Base-by-base conservation (phyloP, 2,113 vertebrate genomes). In the Zosterops hypoxanthus region DNA sequence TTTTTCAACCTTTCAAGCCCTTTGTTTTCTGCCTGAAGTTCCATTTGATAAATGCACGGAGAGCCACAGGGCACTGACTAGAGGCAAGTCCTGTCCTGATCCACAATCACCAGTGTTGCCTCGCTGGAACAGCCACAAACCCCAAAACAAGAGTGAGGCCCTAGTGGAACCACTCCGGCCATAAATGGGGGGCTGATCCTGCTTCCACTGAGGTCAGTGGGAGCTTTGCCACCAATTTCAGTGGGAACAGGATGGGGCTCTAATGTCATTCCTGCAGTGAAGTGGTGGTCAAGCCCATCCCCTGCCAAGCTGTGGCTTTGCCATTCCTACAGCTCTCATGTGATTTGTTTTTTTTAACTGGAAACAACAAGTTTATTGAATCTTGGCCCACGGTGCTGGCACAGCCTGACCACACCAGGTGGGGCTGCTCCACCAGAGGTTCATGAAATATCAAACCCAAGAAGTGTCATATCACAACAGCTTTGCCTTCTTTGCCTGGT, bases 21-120 rank as follows among this genome's bases (percentile, higher is more conserved):
- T 96, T 97, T 97, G 94, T 95, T 96, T 97, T 96, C 59, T 8
- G 92, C 81, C 92, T 90, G 88, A 90, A 96, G 96, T 94, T 95
- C 89, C 82, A 72, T 75, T 75, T 95, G 95, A 96, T 96, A 94
- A 95, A 97, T 92, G 85, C 84, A 84, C 0, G 0, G 49, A 83
- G 90, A 94, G 83, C 83, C 90, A 82, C 18, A 4, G 94, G 96
- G 93, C 86, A 95, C 82, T 72, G 95, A 95, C 91, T 81, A 90
- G 77, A 95, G 7, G 6, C 52, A 75, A 65, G 81, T 76, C 66
- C 2, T 2, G 64, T 69, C 81, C 88, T 88, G 88, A 94, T 76
- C 82, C 47, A 36, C 1, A 0, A 49, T 78, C 50, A 28, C 68
- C 79, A 46, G 44, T 1, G 1, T 6, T 44, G 53, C 46, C 36